Conservation (phyloP, 2,888 invertebrate genomes). For the Metalampra italica region DNA sequence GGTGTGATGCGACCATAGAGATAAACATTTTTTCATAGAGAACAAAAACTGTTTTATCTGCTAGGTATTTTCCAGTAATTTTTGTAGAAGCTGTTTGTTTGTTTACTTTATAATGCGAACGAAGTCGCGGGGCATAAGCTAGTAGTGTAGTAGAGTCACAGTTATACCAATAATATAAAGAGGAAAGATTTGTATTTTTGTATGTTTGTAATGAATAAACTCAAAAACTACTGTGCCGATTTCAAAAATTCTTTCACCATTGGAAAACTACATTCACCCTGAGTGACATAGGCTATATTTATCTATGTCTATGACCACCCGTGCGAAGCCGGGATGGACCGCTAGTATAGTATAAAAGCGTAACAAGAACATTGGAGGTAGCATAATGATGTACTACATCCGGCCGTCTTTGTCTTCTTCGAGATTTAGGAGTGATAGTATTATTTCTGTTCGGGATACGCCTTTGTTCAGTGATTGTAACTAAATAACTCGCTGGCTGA, state of each 20-base stretch:
- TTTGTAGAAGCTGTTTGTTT: background rate
- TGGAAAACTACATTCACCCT: too few relatives aligned
- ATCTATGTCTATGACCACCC: too few relatives aligned
- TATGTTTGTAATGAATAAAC: too few relatives aligned
- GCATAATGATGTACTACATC: conserved; percentile 47
- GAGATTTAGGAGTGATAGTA: conserved; percentile 42
- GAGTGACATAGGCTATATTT: too few relatives aligned
- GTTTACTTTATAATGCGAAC: too few relatives aligned
- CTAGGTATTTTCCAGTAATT: conserved; percentile 22
- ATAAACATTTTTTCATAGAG: conserved; percentile 44
- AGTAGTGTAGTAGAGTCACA: too few relatives aligned
- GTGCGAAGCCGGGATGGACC: too few relatives aligned
- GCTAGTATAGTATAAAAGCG: background rate
- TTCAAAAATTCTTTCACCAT: too few relatives aligned
- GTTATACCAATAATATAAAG: too few relatives aligned
- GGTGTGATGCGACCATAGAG: conserved; percentile 42
- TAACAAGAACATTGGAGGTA: conserved; percentile 27
- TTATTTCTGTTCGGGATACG: conserved; percentile 28
- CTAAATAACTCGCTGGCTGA: conserved; percentile 13
- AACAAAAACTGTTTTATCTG: conserved; percentile 31
- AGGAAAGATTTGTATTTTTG: too few relatives aligned
- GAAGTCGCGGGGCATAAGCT: too few relatives aligned
- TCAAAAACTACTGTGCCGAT: too few relatives aligned
- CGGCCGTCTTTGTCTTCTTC: conserved; percentile 43
- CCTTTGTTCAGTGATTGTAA: conserved; percentile 32